phyloP scores from a whole-genome alignment of 2,888 invertebrate species.

The Buathra laborator region DNA sequence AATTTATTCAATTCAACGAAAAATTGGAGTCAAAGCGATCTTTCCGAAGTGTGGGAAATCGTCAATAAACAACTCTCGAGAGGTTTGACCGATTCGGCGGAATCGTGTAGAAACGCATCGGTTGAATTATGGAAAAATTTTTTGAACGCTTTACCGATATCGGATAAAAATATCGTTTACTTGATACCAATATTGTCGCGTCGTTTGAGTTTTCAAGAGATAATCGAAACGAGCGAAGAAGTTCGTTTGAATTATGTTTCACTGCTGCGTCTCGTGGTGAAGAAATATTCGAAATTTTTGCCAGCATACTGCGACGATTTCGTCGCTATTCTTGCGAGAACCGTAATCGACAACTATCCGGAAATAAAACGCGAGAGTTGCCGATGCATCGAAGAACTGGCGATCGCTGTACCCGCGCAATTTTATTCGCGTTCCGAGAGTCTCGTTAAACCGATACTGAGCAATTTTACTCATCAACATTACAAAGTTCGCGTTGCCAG shows the following conservation, averaged over 20 bases:
- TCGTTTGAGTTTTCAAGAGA: constrained; percentile 92
- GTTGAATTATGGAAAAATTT: constrained; percentile 87
- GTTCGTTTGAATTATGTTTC: constrained; percentile 90
- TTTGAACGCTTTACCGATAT: constrained; percentile 87
- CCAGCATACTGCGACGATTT: constrained; percentile 91
- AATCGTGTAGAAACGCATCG: constrained; percentile 88
- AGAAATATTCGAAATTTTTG: constrained; percentile 88
- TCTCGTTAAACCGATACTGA: constrained; percentile 91
- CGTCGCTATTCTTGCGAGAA: constrained; percentile 90
- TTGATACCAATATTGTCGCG: constrained; percentile 91
- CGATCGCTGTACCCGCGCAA: constrained; percentile 88
- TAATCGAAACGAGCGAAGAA: constrained; percentile 92
- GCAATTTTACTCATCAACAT: constrained; percentile 93
- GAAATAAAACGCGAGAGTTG: constrained; percentile 93
- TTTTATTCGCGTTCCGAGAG: constrained; percentile 92
- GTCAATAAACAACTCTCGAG: constrained; percentile 85
- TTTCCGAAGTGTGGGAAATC: constrained; percentile 84
- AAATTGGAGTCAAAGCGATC: constrained; percentile 81
- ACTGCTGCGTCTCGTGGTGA: constrained; percentile 89
- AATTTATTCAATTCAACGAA: constrained; percentile 83
- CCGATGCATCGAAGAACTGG: constrained; percentile 89
- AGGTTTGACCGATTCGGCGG: constrained; percentile 87
- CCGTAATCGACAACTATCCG: constrained; percentile 92
- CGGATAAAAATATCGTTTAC: constrained; percentile 91
- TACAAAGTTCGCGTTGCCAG: constrained; percentile 92